Percentiles rank a stretch among this genome's conserved stretches.
Evolutionary conservation across 2,888 invertebrate genomes (phyloP).

Genomic region (Himalopsyche anomala): DNA sequence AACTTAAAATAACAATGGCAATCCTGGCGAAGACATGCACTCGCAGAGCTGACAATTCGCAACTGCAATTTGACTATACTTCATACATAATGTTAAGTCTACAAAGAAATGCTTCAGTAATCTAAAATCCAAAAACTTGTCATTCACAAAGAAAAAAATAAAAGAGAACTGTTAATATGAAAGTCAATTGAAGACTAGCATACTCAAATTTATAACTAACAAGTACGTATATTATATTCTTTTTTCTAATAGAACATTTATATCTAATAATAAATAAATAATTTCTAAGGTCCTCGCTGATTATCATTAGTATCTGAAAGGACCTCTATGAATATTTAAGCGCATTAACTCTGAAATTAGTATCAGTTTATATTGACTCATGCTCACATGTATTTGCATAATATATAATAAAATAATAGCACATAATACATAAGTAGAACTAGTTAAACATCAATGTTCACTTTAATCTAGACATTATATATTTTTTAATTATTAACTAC

Average conservation of each 20-base stretch:
- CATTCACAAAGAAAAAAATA: constrained; percentile 34
- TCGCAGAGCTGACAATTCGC: constrained; percentile 60
- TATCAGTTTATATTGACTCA: constrained; percentile 45
- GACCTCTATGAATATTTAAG: constrained; percentile 60
- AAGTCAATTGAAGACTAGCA: constrained; percentile 64
- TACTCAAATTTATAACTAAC: constrained; percentile 61
- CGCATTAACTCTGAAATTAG: constrained; percentile 61
- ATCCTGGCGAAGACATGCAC: constrained; percentile 65
- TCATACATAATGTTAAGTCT: constrained; percentile 47
- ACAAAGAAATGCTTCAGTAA: constrained; percentile 44
- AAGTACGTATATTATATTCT: constrained; percentile 59
- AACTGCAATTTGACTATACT: constrained; percentile 62
- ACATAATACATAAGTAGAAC: constrained; percentile 44
- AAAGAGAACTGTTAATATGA: constrained; percentile 55
- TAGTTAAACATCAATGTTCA: constrained; percentile 47
- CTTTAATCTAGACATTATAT: constrained; percentile 48
- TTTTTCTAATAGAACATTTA: constrained; percentile 60
- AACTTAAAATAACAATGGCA: constrained; percentile 65
- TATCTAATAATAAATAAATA: constrained; percentile 65
- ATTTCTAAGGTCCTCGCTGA: constrained; percentile 64
- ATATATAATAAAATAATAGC: constrained; percentile 48
- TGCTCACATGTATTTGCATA: constrained; percentile 47
- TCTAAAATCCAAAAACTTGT: constrained; percentile 39
- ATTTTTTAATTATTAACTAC: constrained; percentile 50
- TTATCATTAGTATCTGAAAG: constrained; percentile 64